phyloP scores from a whole-genome alignment of 2,888 invertebrate genomes.

The Vanessa cardui region DNA sequence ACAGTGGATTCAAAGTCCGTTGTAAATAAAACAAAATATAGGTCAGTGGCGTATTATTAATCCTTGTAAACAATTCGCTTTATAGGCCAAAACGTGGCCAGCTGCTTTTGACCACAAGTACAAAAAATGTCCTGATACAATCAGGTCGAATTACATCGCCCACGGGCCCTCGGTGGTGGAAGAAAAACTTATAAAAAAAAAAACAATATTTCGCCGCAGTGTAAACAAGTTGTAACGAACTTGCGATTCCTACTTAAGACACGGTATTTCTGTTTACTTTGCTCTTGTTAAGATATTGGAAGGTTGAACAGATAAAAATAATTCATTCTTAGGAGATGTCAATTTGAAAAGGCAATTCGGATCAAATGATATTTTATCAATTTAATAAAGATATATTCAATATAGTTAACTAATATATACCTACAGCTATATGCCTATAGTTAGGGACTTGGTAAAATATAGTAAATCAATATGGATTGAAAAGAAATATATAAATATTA shows the following conservation, averaged over 20 bases:
- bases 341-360: no score
- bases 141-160: constrained; percentile 80
- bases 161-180: constrained; percentile 58
- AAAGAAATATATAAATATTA: no score
- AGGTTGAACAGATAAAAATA: no score
- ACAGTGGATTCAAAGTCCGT: background rate
- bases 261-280: constrained; percentile 53
- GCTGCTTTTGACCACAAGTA: constrained; percentile 78
- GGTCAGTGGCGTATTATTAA: constrained; percentile 32
- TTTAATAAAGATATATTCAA: no score
- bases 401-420: no score
- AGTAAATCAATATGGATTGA: no score
- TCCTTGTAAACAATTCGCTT: constrained; percentile 59
- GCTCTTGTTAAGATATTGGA: constrained; percentile 38
- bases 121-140: constrained; percentile 78
- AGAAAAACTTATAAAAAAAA: constrained; percentile 64
- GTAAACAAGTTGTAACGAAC: constrained; percentile 60
- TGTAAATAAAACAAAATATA: constrained; percentile 29
- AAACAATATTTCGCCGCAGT: constrained; percentile 55
- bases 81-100: constrained; percentile 59
- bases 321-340: no score
- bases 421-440: no score
- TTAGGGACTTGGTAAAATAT: no score
- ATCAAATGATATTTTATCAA: no score
- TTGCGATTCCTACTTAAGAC: constrained; percentile 62